Evolutionary conservation across 1,140 invertebrate genomes (phyloP), one percentile per base, ranked within the genome.

Genomic region (Drosophila obscura): DNA sequence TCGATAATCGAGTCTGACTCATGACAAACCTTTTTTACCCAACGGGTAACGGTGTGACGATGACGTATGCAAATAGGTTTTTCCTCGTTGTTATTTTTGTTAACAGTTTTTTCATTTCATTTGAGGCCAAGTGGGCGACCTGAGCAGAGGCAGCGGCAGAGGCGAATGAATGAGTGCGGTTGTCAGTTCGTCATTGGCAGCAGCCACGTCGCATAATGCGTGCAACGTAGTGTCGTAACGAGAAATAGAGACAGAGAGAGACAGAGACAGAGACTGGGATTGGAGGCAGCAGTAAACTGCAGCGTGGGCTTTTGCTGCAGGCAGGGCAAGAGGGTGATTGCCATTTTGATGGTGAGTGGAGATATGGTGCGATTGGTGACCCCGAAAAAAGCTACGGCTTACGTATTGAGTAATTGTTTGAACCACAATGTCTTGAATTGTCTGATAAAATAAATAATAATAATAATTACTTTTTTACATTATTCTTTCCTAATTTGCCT

Each of bases 171-270:
- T 19, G 46, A 28, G 35, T 8, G 55, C 24, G 48, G 58, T 49
- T 63, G 46, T 31, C 56, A 51, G 50, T 69, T 51, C 52, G 48
- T 57, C 43, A 61, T 76, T 31, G 31, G 31, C 43, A 49, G 62
- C 45, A 43, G 66, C 46, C 55, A 76, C 49, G 45, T 78, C 72
- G 71, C 80, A 82, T 82, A 83, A 84, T 82, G 71, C 72, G 75
- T 80, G 72, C 73, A 39, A 39, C 35, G 35, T 39, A 77, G 81
- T 84, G 81, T 81, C 81, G 81, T 84, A 84, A 84, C 65, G 51
- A 15, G 49, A 65, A 11, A 39, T 1, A 19, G 35, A 39, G 31
- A 41, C 48, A 48, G 56, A 48, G 39, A 31, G 44, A 31, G 16
- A 43, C 24, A 2, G 28, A n/a, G 45, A 46, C 39, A 24, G 31